phyloP scores from a whole-genome alignment of 2,888 invertebrate genomes.

The Perdita meconis region DNA sequence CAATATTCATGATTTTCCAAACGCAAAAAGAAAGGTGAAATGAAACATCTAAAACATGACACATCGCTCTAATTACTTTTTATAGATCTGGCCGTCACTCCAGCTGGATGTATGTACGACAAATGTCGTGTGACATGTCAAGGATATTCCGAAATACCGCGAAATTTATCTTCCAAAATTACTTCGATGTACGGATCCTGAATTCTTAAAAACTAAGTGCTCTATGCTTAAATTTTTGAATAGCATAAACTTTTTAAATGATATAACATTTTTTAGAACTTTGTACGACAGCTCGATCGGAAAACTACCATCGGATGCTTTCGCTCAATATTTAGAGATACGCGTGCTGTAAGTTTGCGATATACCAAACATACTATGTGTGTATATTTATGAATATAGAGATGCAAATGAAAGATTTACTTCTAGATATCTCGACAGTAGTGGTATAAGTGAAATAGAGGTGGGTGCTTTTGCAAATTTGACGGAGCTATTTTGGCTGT shows the following conservation, averaged over 20 bases:
- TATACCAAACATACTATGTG: not conserved
- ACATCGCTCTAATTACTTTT: constrained; percentile 24
- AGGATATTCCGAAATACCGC: constrained; percentile 75
- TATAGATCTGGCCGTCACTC: constrained; percentile 70
- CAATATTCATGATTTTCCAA: constrained; percentile 19
- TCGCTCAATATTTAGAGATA: constrained; percentile 73
- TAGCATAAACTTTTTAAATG: not conserved
- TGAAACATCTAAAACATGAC: not conserved
- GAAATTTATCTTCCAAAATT: constrained; percentile 74
- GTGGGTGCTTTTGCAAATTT: constrained; percentile 72
- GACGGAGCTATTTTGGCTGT: constrained; percentile 84
- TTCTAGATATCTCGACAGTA: constrained; percentile 73
- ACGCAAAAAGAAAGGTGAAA: not conserved
- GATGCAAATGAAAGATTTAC: not conserved
- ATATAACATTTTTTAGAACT: constrained; percentile 73
- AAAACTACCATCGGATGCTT: constrained; percentile 67
- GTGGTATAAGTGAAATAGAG: constrained; percentile 70
- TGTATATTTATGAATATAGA: not conserved
- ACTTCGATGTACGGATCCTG: constrained; percentile 76
- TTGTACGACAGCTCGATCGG: constrained; percentile 77
- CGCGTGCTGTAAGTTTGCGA: constrained; percentile 72
- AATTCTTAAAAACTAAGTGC: constrained; percentile 14
- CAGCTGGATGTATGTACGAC: constrained; percentile 70
- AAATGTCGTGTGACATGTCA: constrained; percentile 72
- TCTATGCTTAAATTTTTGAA: not conserved